Base-by-base conservation (phyloP, 2,797 vertebrate genomes). In the Liasis olivaceus region DNA sequence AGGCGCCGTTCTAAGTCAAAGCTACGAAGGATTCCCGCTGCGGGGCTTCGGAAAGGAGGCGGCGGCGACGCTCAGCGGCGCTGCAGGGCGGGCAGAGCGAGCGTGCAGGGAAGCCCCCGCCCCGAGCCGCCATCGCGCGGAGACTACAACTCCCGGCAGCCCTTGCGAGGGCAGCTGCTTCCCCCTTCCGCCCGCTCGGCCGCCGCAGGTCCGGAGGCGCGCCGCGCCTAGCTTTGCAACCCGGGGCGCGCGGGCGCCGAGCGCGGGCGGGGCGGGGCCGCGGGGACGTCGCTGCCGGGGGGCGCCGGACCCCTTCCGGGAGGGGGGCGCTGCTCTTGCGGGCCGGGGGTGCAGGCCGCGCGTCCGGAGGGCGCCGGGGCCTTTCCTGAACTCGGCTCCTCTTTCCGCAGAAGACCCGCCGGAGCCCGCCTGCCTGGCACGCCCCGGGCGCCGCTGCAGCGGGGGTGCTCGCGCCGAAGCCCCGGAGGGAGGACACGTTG, bases 121-220 rank as follows among this genome's bases (percentile, higher is more conserved):
- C 62, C 24, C 24, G 8, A 64, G 62, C 26, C 11, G 63, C 7
- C 26, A 51, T 36, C 69, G 15, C 11, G 5, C 22, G 15, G 62
- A 31, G 93, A 95, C 95, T 95, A 93, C 95, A 92, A 8, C 22
- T 63, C 93, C 95, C 95, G 90, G 93, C 96, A 97, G 96, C 94
- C 96, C 91, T 89, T 95, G 92, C 93, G 88, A 92, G 92, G 93
- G 14, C 9, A 31, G 26, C 13, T 91, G 94, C 94, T 96, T 97
- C 15, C 0, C 2, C 4, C 54, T 59, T 62, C 54, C 3, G 6
- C 5, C 17, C 47, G 8, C 4, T 1, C 64, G 11, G 4, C 24
- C 0, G 54, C 59, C 3, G 2, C 6, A 13, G 5, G 8, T 84
- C 6, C 72, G 4, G 22, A 60, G 24, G 7, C 2, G 12, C 13